Conservation (phyloP, 2,888 invertebrate species). For the Lysandra bellargus region DNA sequence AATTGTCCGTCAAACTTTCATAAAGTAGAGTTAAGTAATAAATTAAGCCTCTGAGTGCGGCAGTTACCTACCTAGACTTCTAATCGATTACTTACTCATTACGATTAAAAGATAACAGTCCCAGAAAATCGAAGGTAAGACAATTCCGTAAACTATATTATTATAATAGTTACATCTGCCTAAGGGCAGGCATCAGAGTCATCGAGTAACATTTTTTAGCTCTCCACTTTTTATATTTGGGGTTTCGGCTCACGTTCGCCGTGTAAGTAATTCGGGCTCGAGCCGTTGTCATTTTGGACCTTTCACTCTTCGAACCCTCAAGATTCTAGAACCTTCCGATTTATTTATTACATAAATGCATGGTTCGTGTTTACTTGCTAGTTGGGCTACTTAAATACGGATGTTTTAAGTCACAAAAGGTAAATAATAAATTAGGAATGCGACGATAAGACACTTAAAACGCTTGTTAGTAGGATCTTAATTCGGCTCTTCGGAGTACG, state of each 20-base stretch:
- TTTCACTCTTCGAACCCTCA: not conserved
- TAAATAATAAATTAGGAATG: no score
- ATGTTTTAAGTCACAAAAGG: no score
- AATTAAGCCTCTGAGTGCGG: no score
- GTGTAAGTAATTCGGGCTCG: not conserved
- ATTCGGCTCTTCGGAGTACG: no score
- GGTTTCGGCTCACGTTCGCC: constrained; percentile 11
- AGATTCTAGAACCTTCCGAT: not conserved
- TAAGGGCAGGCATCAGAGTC: not conserved
- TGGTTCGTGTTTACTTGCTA: not conserved
- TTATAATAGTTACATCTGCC: not conserved
- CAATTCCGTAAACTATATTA: not conserved
- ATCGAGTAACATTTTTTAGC: not conserved
- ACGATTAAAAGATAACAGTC: no score
- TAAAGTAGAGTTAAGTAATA: no score
- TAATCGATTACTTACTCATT: no score
- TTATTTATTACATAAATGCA: constrained; percentile 2
- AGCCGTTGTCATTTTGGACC: constrained; percentile 4
- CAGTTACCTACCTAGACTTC: no score
- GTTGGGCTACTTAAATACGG: no score
- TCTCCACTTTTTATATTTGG: not conserved
- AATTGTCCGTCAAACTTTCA: no score
- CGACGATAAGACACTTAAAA: no score
- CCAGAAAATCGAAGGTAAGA: not conserved
- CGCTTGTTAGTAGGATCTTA: no score